Conservation (phyloP, 2,113 vertebrate species). For the Polypterus bichir region DNA sequence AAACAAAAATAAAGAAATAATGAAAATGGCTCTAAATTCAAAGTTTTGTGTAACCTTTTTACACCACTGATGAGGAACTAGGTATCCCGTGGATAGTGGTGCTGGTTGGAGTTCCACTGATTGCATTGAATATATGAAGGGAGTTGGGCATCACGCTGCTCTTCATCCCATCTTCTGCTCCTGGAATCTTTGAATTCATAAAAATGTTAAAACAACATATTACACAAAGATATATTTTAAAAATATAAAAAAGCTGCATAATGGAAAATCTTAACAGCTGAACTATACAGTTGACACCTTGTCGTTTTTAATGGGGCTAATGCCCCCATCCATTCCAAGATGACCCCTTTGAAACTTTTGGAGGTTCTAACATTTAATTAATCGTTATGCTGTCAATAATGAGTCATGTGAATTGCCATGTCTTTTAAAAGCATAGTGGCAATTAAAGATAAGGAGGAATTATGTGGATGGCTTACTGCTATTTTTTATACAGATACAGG, state of each 20-base stretch:
- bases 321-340: no score
- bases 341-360: no score
- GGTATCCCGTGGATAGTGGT: constrained; percentile 85
- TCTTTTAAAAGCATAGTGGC: no score
- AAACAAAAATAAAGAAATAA: constrained; percentile 24
- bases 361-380: no score
- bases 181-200: constrained; percentile 56
- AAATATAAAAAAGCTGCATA: constrained; percentile 19
- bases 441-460: no score
- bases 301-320: no score
- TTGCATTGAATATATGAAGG: constrained; percentile 93
- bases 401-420: no score
- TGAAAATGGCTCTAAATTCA: constrained; percentile 7
- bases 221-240: not conserved
- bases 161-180: constrained; percentile 76
- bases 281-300: no score
- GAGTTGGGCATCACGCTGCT: constrained; percentile 76
- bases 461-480: no score
- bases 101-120: constrained; percentile 89
- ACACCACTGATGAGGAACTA: constrained; percentile 85
- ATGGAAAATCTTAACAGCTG: no score
- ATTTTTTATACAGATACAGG: no score
- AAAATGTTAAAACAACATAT: not conserved
- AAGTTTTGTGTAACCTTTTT: constrained; percentile 33
- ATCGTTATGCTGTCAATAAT: no score